Evolutionary conservation across 2,888 invertebrate genomes (phyloP).

Genomic region (Folsomia candida): DNA sequence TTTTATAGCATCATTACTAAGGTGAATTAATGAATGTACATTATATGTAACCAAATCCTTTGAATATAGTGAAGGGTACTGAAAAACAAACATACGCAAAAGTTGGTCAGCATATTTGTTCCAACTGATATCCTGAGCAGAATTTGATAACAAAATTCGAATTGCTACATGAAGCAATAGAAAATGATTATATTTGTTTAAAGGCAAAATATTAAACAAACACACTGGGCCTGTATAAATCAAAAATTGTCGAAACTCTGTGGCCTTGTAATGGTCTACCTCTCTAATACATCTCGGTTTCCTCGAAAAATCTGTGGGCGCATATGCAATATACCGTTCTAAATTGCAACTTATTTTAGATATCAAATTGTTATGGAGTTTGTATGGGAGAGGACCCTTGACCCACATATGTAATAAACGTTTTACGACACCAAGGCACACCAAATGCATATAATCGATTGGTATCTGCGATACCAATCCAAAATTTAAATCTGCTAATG

Average conservation of each 20-base stretch:
- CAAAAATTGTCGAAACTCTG: conserved; percentile 48
- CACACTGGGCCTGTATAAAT: conserved; percentile 48
- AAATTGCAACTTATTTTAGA: background rate
- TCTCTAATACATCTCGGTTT: conserved; percentile 46
- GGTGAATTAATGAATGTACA: conserved; percentile 53
- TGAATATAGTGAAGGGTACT: conserved; percentile 52
- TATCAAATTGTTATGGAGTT: background rate
- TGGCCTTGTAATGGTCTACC: conserved; percentile 48
- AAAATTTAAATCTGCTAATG: conserved; percentile 15
- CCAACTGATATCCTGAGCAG: conserved; percentile 5
- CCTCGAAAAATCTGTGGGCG: conserved; percentile 43
- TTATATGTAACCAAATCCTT: conserved; percentile 53
- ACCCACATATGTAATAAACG: conserved; percentile 19
- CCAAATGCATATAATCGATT: conserved; percentile 34
- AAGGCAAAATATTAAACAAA: conserved; percentile 28
- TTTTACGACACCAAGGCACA: conserved; percentile 30
- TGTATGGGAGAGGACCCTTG: background rate
- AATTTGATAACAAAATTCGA: background rate
- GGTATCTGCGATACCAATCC: conserved; percentile 25
- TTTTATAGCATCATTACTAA: conserved; percentile 52
- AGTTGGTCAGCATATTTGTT: conserved; percentile 43
- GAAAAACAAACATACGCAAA: conserved; percentile 50
- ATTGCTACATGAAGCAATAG: background rate
- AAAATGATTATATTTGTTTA: conserved; percentile 18
- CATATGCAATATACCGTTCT: background rate